Evolutionary conservation across 2,888 invertebrate genomes (phyloP).

Genomic region (Exocentrus adspersus): DNA sequence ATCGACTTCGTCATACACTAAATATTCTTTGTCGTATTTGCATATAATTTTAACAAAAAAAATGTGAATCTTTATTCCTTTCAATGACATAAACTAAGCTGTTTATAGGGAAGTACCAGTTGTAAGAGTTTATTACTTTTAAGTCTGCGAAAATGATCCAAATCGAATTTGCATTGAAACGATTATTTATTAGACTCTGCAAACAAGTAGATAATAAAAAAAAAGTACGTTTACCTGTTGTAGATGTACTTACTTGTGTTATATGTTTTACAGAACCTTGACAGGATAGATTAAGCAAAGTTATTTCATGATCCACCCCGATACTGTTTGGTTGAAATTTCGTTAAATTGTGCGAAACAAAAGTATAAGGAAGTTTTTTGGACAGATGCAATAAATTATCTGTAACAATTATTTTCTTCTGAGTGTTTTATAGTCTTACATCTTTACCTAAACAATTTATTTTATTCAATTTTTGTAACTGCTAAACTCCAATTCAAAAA

Average conservation of each 20-base stretch:
- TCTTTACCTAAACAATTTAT: no score
- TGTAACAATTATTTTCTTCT: not conserved
- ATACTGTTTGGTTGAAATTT: not conserved
- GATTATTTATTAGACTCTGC: not conserved
- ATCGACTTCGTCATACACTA: not conserved
- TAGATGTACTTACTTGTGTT: not conserved
- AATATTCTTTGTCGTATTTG: not conserved
- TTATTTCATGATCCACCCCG: not conserved
- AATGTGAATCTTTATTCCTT: conserved; percentile 5
- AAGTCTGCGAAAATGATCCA: not conserved
- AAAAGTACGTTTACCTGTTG: not conserved
- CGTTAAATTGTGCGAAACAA: not conserved
- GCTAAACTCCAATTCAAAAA: no score
- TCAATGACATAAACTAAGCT: conserved; percentile 28
- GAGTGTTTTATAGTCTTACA: no score
- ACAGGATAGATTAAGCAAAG: not conserved
- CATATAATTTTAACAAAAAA: not conserved
- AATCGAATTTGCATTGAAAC: not conserved
- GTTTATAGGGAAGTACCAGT: conserved; percentile 20
- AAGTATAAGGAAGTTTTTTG: not conserved
- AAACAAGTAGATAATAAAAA: not conserved
- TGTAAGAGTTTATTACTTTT: not conserved
- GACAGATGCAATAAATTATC: not conserved
- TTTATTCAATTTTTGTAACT: no score
- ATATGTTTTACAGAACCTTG: not conserved